Evolutionary conservation across 1,140 invertebrate genomes (phyloP).

Genomic region (Magallana ariakensis): DNA sequence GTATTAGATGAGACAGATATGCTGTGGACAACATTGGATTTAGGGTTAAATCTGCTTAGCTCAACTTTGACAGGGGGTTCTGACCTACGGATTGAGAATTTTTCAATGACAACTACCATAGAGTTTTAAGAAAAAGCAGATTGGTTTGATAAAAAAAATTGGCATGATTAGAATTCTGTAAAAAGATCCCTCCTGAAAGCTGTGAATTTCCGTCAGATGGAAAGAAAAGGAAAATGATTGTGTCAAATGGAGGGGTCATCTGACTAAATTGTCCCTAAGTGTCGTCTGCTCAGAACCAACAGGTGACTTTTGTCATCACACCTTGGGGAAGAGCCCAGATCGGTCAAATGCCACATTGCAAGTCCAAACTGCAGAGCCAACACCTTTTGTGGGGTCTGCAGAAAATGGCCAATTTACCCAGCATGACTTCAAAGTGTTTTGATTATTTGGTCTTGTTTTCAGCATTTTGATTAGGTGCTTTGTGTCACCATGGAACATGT

Average conservation of each 20-base stretch:
- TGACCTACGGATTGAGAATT: not conserved
- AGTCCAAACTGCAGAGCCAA: conserved; percentile 6
- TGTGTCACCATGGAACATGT: conserved; percentile 17
- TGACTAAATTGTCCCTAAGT: not conserved
- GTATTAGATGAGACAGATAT: not conserved
- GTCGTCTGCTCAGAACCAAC: conserved; percentile 3
- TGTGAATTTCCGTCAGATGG: conserved; percentile 21
- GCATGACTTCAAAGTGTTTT: conserved; percentile 20
- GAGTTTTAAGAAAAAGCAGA: not conserved
- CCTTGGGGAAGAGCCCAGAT: conserved; percentile 6
- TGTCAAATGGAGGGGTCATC: conserved; percentile 3
- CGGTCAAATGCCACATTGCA: conserved; percentile 27
- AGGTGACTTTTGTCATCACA: conserved; percentile 38
- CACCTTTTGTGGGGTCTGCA: conserved; percentile 5
- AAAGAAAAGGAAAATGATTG: conserved; percentile 8
- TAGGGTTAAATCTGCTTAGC: not conserved
- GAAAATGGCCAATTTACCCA: conserved; percentile 18
- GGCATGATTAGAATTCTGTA: conserved; percentile 26
- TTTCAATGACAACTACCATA: not conserved
- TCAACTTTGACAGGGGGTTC: not conserved
- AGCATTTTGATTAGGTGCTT: conserved; percentile 13
- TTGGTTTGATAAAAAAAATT: conserved; percentile 21
- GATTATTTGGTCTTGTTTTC: conserved; percentile 13
- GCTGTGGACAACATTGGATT: not conserved
- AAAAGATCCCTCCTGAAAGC: conserved; percentile 9